Conservation (phyloP, 2,888 invertebrate species). For the Drosophila mercatorum region DNA sequence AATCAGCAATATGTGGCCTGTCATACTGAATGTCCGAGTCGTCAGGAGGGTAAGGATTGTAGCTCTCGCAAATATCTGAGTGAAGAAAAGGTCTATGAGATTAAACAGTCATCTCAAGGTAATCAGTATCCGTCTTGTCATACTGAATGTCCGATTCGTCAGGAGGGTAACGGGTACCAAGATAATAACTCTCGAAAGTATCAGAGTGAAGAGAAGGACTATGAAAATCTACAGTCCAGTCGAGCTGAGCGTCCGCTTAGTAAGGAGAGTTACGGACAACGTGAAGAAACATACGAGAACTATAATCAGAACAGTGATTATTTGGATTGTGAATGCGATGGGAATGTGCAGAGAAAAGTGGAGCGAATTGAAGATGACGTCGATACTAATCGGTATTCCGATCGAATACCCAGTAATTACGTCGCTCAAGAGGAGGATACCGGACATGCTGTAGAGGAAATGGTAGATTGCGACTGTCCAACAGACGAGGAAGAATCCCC, state of each 20-base stretch:
- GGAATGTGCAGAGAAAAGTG: neutral
- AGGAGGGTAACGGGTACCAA: neutral
- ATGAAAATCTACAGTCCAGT: no score
- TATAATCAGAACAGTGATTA: neutral
- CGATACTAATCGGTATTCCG: neutral
- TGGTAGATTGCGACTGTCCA: conserved; percentile 18
- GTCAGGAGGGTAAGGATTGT: neutral
- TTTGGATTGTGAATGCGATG: neutral
- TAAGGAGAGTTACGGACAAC: neutral
- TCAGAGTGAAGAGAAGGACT: neutral
- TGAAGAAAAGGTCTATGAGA: neutral
- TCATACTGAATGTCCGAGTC: neutral
- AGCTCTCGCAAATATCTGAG: neutral
- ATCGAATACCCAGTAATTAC: neutral
- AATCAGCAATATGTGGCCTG: neutral
- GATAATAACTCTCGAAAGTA: neutral
- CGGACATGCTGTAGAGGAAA: neutral
- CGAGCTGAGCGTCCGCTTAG: neutral
- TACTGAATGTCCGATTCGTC: neutral
- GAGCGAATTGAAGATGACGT: neutral
- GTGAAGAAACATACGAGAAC: neutral
- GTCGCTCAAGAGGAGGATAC: neutral
- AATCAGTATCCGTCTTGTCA: neutral
- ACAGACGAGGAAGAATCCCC: conserved; percentile 13
- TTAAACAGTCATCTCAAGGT: neutral